Percentiles rank a stretch among this genome's conserved stretches.
These are phyloP conservation scores for Indicator indicator DNA, from an alignment of 2,113 vertebrate species.

Conservation along the genomic window DNA sequence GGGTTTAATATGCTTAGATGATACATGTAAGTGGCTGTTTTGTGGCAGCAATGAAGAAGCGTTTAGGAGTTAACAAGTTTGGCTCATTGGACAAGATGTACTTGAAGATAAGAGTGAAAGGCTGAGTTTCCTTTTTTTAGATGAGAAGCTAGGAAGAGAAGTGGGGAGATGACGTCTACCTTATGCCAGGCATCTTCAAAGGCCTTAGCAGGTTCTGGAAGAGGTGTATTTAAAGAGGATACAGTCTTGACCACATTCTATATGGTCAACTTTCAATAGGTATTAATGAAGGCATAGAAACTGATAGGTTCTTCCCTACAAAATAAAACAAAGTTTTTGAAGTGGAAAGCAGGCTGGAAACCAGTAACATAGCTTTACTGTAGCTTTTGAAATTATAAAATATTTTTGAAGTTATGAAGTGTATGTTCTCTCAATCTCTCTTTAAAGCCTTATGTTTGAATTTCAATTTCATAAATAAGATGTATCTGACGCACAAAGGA, in stretches of 20 bases:
- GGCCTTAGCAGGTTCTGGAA: neutral
- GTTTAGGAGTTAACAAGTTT: neutral
- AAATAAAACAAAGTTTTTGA: neutral
- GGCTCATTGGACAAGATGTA: neutral
- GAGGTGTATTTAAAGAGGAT: neutral
- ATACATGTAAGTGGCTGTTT: neutral
- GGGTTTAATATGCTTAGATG: neutral
- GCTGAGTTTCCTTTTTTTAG: neutral
- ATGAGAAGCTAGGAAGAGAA: neutral
- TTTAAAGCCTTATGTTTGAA: neutral
- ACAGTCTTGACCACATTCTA: neutral
- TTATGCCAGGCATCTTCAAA: neutral
- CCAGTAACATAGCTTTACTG: neutral
- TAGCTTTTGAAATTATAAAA: neutral
- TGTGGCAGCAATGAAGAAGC: neutral
- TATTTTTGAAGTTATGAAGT: neutral
- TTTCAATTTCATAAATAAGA: neutral
- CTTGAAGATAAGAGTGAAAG: neutral
- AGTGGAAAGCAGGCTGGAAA: neutral
- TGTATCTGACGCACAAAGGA: neutral
- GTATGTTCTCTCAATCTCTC: neutral
- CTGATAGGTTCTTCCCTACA: neutral
- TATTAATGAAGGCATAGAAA: neutral
- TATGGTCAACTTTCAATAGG: accelerated
- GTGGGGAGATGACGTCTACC: neutral